Evolutionary conservation across 2,113 vertebrate genomes (phyloP), one percentile per base, ranked within the genome.

Genomic region (Pomatorhinus ruficollis): DNA sequence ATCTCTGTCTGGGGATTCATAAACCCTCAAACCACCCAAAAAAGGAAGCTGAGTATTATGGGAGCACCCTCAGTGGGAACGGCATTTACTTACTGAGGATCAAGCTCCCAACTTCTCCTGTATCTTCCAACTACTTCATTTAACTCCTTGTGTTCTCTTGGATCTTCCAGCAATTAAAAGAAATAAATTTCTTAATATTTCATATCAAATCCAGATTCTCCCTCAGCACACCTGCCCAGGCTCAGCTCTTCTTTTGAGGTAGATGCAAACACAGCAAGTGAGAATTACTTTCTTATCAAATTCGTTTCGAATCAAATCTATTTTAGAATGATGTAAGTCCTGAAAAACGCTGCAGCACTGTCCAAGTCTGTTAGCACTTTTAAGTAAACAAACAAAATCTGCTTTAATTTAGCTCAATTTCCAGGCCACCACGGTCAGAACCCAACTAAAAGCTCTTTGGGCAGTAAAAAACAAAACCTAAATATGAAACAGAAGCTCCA

Each of bases 341-440:
- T 56, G 30, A 91, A 77, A 74, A 89, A 91, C 5, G n/a, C 81
- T 45, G 79, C 85, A 78, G 82, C 37, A 21, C 87, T 47, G 53
- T 33, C 65, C 8, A 50, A 88, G 78, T 22, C 90, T 70, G 47
- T 76, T 87, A 65, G 64, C 65, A 71, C 69, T 86, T 87, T 10
- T 49, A 86, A 83, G 50, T 61, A 90, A 95, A 95, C 83, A 94
- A 96, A 70, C 42, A 87, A 90, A 93, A 63, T n/a, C 69, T 91
- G 87, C 81, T 96, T 95, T 77, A 70, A 89, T 90, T 82, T 59
- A 91, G 89, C 87, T 50, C 85, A 59, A 65, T 96, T 94, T 93
- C 87, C 69, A 92, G 74, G 49, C 79, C 59, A 50, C 42, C 77
- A 40, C 12, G 76, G 91, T 88, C 60, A 80, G 76, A 49, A 72